A percentile compares a stretch with the other conserved stretches of the same genome.
phyloP scores from a whole-genome alignment of 1,140 invertebrate genomes.

The Sarcophaga bullata region DNA sequence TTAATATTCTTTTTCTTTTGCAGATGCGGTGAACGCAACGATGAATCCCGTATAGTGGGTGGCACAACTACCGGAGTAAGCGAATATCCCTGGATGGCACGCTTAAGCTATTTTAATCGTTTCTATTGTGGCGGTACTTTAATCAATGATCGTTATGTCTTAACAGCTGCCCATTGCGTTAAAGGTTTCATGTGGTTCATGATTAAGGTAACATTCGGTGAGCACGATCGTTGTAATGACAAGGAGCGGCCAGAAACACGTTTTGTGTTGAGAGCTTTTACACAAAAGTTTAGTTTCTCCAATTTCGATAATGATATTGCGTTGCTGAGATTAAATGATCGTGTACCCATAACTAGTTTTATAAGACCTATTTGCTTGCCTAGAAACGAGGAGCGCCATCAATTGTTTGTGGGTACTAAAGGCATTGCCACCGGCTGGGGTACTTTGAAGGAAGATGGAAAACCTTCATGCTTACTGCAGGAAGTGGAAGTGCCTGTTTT shows the following conservation, averaged over 20 bases:
- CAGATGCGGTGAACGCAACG: slow-evolving; percentile 84
- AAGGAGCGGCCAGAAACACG: slow-evolving; percentile 76
- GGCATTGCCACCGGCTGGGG: slow-evolving; percentile 88
- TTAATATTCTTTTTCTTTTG: slow-evolving; percentile 24
- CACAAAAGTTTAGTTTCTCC: slow-evolving; percentile 81
- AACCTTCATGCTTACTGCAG: slow-evolving; percentile 81
- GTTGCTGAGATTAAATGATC: slow-evolving; percentile 79
- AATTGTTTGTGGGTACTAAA: slow-evolving; percentile 71
- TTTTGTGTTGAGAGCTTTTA: slow-evolving; percentile 77
- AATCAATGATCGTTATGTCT: slow-evolving; percentile 67
- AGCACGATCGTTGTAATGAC: slow-evolving; percentile 83
- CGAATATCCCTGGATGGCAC: slow-evolving; percentile 64
- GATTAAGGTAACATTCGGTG: slow-evolving; percentile 87
- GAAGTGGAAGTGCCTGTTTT: slow-evolving; percentile 86
- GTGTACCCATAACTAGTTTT: slow-evolving; percentile 77
- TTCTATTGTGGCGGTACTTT: slow-evolving; percentile 63
- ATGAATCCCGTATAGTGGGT: slow-evolving; percentile 72
- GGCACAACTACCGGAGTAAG: slow-evolving; percentile 59
- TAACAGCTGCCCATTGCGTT: slow-evolving; percentile 72
- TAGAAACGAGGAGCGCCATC: slow-evolving; percentile 69
- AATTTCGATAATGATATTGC: slow-evolving; percentile 91
- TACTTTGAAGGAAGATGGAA: slow-evolving; percentile 81
- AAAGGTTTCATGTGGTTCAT: slow-evolving; percentile 91
- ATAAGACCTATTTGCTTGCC: slow-evolving; percentile 85
- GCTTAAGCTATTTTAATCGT: slow-evolving; percentile 55